Evolutionary conservation across 2,113 vertebrate genomes (phyloP).

Genomic region (Perca schrenkii): DNA sequence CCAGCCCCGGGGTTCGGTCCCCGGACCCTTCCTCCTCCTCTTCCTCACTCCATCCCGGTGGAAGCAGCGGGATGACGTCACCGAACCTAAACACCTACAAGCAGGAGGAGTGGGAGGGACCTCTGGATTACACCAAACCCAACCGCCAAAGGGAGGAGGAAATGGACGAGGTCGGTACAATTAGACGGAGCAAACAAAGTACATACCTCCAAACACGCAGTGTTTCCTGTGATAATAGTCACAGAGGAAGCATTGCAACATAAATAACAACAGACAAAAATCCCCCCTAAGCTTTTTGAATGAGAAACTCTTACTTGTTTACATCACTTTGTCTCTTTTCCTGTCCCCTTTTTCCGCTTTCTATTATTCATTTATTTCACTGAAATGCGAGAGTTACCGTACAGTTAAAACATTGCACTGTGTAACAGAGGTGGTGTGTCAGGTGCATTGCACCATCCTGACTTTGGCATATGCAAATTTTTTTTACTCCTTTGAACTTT

Average conservation of each 20-base stretch:
- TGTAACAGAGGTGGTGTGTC: constrained; percentile 78
- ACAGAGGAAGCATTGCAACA: constrained; percentile 63
- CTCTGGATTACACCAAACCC: constrained; percentile 97
- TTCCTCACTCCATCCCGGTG: constrained; percentile 88
- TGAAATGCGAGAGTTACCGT: constrained; percentile 62
- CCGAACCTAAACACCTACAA: constrained; percentile 91
- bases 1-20: constrained; percentile 90
- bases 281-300: constrained; percentile 49
- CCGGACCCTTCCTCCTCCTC: constrained; percentile 87
- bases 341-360: constrained; percentile 61
- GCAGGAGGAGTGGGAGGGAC: constrained; percentile 97
- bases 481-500: constrained; percentile 78
- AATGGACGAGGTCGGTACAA: constrained; percentile 90
- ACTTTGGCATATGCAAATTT: constrained; percentile 79
- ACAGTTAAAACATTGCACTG: constrained; percentile 67
- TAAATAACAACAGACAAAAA: constrained; percentile 62
- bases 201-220: not conserved
- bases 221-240: constrained; percentile 38
- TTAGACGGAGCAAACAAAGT: not conserved
- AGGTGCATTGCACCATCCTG: constrained; percentile 82
- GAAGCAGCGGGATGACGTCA: constrained; percentile 92
- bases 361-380: constrained; percentile 68
- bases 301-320: constrained; percentile 61
- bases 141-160: constrained; percentile 96
- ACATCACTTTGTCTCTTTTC: constrained; percentile 65